Base-by-base conservation (phyloP, 2,888 invertebrate genomes). In the Terebella lapidaria region DNA sequence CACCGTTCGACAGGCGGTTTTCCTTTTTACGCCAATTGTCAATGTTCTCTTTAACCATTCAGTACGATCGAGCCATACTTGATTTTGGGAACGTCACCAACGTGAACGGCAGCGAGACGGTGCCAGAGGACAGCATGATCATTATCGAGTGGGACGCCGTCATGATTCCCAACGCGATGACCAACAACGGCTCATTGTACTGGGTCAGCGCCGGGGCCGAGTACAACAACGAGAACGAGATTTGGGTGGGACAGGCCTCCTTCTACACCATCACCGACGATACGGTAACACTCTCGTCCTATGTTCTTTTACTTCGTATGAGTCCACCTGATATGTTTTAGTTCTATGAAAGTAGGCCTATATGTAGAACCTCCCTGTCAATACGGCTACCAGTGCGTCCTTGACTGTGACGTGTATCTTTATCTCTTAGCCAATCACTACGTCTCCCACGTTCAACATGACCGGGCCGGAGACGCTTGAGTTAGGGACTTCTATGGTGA, bases 131-230 rank as follows among this genome's bases (percentile, higher is more conserved):
- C 1, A 71, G 68, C 58, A 64, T 67, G 20, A 25, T 77, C 5
- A 5, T 59, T 4, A 69, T 77, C n/a, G 67, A 64, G 24, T 79
- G 73, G 66, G 70, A 71, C 18, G 78, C 74, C 1, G 63, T 76
- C 4, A 74, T 75, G 71, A 64, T 77, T 1, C 65, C 69, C 3
- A 63, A 54, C 26, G 35, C 56, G 15, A 28, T 53, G 0, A 66
- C 69, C 0, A 46, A 59, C 3, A 61, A 71, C 53, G 67, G 64
- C 2, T 60, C 28, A 18, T n/a, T 35, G 2, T 75, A 76, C 67
- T 79, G 76, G 76, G 72, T 79, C 15, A 79, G 77, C 66, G 76
- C 74, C 3, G 79, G 78, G 0, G 77, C 76, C 0, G 78, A 76
- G 60, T 80, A 74, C 65, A 70, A 72, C 62, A 64, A 68, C 46